Evolutionary conservation across 2,797 vertebrate species (phyloP), one percentile per base, ranked within the genome.

Genomic region (Malurus leucopterus): DNA sequence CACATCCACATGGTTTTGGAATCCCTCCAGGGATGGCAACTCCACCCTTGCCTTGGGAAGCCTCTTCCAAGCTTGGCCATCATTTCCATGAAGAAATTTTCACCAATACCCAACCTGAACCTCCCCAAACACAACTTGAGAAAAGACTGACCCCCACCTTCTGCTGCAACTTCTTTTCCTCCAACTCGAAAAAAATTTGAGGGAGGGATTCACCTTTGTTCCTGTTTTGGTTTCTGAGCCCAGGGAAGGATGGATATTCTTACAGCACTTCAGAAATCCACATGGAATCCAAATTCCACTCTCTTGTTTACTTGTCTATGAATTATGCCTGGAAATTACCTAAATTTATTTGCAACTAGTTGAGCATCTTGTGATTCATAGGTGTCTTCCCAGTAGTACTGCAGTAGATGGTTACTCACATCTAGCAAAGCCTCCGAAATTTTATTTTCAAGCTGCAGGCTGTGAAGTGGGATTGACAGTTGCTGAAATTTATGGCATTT

Each of bases 401-500:
- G 74, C 46, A 70, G 70, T 34, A 76, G 57, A 61, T 84, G 68
- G 82, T 91, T 95, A 88, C 61, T 92, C 85, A 82, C 77, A 64
- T 75, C 83, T 81, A 89, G 84, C 67, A 94, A 65, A 95, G 87
- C 53, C 91, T 92, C 91, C 83, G 36, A 67, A 64, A 73, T 86
- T 74, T 77, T 86, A 74, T 85, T 95, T 92, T 92, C 68, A 64
- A 92, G 46, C 77, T 67, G 43, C 82, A 86, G 85, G 58, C 89
- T 93, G 71, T 81, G 63, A 84, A 93, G 74, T 64, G 54, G 87
- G 91, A 88, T 94, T 86, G 77, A 79, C 85, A 93, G 91, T 74
- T 91, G 58, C 84, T 94, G 91, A 86, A 82, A 84, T 77, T 89
- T 27, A 34, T 89, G 79, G 74, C 57, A 58, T 81, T 94, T 82